A percentile compares a stretch with the other conserved stretches of the same genome.
Conservation (phyloP, 2,797 vertebrate genomes). For the Pangasius larnaudii region DNA sequence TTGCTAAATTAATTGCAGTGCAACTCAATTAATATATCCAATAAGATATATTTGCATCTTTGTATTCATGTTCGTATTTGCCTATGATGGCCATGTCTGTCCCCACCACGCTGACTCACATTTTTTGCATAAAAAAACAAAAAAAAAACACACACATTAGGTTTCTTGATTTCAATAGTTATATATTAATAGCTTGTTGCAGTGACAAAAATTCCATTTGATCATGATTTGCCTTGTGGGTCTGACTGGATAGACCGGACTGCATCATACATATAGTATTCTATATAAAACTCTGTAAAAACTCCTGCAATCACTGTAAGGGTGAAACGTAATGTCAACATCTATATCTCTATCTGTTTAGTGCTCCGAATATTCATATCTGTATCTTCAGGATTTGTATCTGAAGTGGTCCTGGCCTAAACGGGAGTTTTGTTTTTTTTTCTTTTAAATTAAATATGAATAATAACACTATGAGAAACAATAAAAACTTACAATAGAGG, state of each 20-base stretch:
- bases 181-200: too few species aligned
- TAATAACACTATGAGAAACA: background rate
- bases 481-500: background rate
- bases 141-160: too few species aligned
- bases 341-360: background rate
- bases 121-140: background rate
- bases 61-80: background rate
- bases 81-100: background rate
- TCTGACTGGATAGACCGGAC: too few species aligned
- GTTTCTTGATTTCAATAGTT: background rate
- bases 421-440: background rate
- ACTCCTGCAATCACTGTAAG: background rate
- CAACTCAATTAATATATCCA: background rate
- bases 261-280: background rate
- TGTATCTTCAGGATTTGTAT: background rate
- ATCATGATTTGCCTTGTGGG: too few species aligned
- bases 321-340: background rate
- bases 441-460: background rate
- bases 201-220: too few species aligned
- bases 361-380: background rate
- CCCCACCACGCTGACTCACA: background rate
- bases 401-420: background rate
- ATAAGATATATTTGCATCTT: background rate
- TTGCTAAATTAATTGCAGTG: background rate
- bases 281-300: background rate